A percentile compares a stretch with the other conserved stretches of the same genome.
These are phyloP conservation scores for Thoracochromis brauschi DNA, from an alignment of 2,113 vertebrate genomes.

Conservation along the genomic window DNA sequence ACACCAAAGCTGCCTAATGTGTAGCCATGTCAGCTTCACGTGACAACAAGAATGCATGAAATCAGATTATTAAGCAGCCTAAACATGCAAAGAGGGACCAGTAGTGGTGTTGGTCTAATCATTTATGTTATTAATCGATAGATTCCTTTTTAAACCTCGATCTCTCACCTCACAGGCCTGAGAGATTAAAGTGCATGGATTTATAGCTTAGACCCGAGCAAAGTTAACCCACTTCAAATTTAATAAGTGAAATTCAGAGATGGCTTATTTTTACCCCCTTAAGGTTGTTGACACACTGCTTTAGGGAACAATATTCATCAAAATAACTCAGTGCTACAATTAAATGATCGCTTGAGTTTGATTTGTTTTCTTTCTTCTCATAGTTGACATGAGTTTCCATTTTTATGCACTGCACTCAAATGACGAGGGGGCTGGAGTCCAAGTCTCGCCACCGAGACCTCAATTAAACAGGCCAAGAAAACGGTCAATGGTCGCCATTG, in stretches of 20 bases:
- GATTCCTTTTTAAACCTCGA: fast-evolving
- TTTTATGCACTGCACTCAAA: neutral
- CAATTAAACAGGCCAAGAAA: fast-evolving
- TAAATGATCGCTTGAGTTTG: fast-evolving
- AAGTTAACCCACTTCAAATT: neutral
- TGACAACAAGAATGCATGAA: neutral
- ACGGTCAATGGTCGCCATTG: fast-evolving
- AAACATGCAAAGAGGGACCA: neutral
- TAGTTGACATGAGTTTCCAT: neutral
- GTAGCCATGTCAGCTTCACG: neutral
- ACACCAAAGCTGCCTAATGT: neutral
- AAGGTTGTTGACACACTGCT: fast-evolving
- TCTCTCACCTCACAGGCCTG: neutral
- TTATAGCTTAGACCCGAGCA: neutral
- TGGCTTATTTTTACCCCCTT: neutral
- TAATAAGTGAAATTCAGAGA: neutral
- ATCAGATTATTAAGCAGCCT: neutral
- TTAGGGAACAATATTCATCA: fast-evolving
- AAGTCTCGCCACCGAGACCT: fast-evolving
- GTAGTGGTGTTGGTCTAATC: fast-evolving
- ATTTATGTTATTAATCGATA: neutral
- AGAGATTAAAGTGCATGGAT: neutral
- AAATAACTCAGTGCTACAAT: neutral
- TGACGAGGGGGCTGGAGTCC: neutral
- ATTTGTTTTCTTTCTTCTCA: neutral